Evolutionary conservation across 1,140 invertebrate species (phyloP).

Genomic region (Lerema accius): DNA sequence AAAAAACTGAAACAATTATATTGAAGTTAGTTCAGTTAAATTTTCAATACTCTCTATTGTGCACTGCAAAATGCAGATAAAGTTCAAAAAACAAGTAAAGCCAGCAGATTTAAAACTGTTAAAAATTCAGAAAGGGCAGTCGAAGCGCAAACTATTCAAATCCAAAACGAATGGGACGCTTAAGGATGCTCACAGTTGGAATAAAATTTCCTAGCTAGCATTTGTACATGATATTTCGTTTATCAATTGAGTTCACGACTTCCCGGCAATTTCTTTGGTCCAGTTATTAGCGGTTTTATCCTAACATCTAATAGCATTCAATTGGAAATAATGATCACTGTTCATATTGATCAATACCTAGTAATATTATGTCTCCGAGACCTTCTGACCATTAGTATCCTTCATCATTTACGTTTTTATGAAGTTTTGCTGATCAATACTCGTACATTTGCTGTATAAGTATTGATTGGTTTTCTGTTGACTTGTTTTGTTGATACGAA

Average conservation of each 20-base stretch:
- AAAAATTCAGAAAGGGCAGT: conserved; percentile 34
- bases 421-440: too few species aligned
- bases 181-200: conserved; percentile 22
- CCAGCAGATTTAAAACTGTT: conserved; percentile 33
- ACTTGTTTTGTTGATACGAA: too few species aligned
- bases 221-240: conserved; percentile 1
- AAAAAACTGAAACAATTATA: conserved; percentile 16
- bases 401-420: too few species aligned
- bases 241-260: not conserved
- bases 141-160: conserved; percentile 35
- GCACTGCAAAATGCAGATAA: conserved; percentile 32
- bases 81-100: conserved; percentile 32
- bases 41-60: conserved; percentile 25
- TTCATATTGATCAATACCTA: too few species aligned
- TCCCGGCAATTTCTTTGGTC: not conserved
- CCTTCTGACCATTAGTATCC: too few species aligned
- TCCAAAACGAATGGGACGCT: conserved; percentile 31
- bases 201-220: not conserved
- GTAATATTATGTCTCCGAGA: too few species aligned
- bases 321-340: not conserved
- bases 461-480: too few species aligned
- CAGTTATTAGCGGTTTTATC: not conserved
- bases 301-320: not conserved
- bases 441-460: too few species aligned
- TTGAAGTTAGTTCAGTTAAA: conserved; percentile 11